phyloP scores from a whole-genome alignment of 2,888 invertebrate genomes.

The Hecatera dysodea region DNA sequence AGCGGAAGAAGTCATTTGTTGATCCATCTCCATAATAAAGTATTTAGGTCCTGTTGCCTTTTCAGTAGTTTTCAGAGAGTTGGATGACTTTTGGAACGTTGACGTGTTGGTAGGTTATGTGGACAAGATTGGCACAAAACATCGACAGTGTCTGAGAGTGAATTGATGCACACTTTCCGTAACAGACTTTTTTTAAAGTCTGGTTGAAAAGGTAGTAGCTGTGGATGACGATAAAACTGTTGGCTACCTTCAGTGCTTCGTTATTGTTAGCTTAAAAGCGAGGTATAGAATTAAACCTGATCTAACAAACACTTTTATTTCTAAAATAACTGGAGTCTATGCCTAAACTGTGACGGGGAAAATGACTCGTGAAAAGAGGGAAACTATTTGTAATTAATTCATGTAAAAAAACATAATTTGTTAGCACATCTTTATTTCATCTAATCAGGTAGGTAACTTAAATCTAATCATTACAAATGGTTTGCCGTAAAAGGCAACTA shows the following conservation, averaged over 20 bases:
- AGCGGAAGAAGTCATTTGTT: no score
- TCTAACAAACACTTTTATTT: no score
- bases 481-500: conserved; percentile 26
- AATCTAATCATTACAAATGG: conserved; percentile 19
- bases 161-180: no score
- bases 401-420: background rate
- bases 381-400: background rate
- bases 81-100: background rate
- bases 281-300: no score
- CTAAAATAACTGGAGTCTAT: no score
- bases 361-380: background rate
- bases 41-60: no score
- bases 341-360: background rate
- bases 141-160: background rate
- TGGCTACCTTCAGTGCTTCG: no score
- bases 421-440: background rate
- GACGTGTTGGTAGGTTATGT: background rate
- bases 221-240: no score
- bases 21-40: no score
- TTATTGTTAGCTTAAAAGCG: no score
- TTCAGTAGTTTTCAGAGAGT: background rate
- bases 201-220: background rate
- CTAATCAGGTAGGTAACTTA: conserved; percentile 4
- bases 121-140: background rate
- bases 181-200: background rate